A percentile compares a stretch with the other conserved stretches of the same genome.
phyloP scores from a whole-genome alignment of 2,113 vertebrate genomes.

The Vanacampus margaritifer region DNA sequence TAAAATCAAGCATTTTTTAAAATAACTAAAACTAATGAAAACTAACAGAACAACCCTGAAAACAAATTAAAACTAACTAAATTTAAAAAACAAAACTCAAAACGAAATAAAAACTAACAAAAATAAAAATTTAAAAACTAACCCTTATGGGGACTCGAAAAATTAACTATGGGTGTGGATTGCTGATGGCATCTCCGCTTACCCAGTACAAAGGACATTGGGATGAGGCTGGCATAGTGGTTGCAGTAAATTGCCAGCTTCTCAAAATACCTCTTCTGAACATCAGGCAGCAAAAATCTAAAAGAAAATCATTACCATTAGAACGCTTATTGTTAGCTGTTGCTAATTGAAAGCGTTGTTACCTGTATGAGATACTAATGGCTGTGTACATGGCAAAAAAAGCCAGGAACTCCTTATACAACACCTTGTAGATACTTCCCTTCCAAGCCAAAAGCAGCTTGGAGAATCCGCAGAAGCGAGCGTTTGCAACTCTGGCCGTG shows the following conservation, averaged over 20 bases:
- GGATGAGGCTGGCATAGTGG: constrained; percentile 89
- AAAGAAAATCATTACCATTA: not conserved
- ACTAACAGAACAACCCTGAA: too few relatives aligned
- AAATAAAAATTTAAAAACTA: too few relatives aligned
- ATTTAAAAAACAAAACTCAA: too few relatives aligned
- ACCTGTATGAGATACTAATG: constrained; percentile 89
- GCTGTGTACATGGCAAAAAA: constrained; percentile 82
- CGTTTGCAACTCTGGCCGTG: constrained; percentile 85
- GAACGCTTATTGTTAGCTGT: too few relatives aligned
- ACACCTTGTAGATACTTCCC: constrained; percentile 91
- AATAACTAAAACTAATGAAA: too few relatives aligned
- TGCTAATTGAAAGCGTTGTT: constrained; percentile 5
- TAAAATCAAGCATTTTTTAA: too few relatives aligned
- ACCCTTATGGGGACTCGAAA: too few relatives aligned
- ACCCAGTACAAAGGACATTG: constrained; percentile 90
- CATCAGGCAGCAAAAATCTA: constrained; percentile 78
- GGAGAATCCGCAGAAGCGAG: constrained; percentile 90
- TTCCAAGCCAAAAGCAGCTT: constrained; percentile 87
- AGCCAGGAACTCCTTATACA: constrained; percentile 86
- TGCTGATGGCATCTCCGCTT: too few relatives aligned
- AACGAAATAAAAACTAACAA: too few relatives aligned
- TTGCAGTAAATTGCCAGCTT: constrained; percentile 91
- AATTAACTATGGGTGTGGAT: too few relatives aligned
- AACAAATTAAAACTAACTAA: too few relatives aligned
- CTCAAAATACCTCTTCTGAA: constrained; percentile 86